Evolutionary conservation across 2,888 invertebrate species (phyloP), one percentile per base, ranked within the genome.

Genomic region (Rhingia rostrata): DNA sequence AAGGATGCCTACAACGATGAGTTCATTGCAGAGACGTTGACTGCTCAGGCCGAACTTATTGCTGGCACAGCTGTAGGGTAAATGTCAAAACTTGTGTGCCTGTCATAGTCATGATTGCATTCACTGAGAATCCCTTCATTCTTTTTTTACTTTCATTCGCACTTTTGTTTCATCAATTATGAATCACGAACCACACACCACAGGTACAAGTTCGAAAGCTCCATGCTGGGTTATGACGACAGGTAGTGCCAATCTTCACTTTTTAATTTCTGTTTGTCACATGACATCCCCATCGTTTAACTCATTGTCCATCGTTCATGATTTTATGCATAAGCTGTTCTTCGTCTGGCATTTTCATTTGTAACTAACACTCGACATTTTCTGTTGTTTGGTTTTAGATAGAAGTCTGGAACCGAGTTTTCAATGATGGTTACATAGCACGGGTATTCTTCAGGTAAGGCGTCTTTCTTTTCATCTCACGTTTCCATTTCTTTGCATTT

Each of bases 1-100:
- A 95, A 96, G 89, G 97, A 97, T 88, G 95, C 97, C 51, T 97
- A 96, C 93, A 95, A 97, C 86, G 97, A 98, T 87, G 95, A 96
- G 88, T 95, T 96, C 92, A 96, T 98, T 75, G 95, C 96, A 14
- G 96, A 97, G 89, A 95, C 96, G 0, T 93, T 98, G 86, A 94
- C 95, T 77, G 94, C 95, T 5, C 97, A 97, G 90, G 95, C 97
- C 0, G 97, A 97, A 92, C 94, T 97, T 49, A 95, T 98, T 81
- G 94, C 95, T 70, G 97, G 97, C 86, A 95, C 95, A 87, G 95
- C 96, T 78, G 93, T 96, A 90, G 97, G 97, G 98, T 98, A 94
- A 92, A 93, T 89, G 83, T 85, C 43, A 47, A 9, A 45, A 12
- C 37, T 53, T 41, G 33, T 64, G 0, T 32, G 60, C 43, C 51